A percentile compares a stretch with the other conserved stretches of the same genome.
phyloP scores from a whole-genome alignment of 2,888 invertebrate genomes.

The Myathropa florea region DNA sequence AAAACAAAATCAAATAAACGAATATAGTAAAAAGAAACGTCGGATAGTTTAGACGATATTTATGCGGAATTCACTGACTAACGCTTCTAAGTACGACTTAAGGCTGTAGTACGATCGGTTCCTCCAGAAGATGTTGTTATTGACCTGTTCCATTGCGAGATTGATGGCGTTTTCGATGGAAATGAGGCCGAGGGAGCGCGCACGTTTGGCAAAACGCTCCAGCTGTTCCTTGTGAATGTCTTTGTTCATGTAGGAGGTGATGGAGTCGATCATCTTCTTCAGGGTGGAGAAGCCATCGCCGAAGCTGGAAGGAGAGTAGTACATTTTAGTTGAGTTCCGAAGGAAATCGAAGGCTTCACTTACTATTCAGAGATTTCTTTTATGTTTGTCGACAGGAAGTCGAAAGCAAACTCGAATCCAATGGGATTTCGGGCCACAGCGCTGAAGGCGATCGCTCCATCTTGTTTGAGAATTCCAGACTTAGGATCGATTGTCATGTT shows the following conservation, averaged over 20 bases:
- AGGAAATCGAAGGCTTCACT: conserved; percentile 70
- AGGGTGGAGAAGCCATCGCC: conserved; percentile 83
- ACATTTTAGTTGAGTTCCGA: background rate
- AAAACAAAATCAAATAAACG: conserved; percentile 12
- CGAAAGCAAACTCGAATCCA: conserved; percentile 84
- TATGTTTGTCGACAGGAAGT: conserved; percentile 81
- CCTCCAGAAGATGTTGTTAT: conserved; percentile 80
- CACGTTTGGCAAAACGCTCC: conserved; percentile 76
- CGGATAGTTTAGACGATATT: conserved; percentile 76
- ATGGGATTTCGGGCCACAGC: conserved; percentile 83
- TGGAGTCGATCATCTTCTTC: conserved; percentile 82
- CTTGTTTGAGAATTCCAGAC: conserved; percentile 84
- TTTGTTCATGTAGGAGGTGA: conserved; percentile 83
- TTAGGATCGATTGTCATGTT: conserved; percentile 81
- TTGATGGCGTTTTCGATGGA: conserved; percentile 78
- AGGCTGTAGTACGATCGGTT: conserved; percentile 79
- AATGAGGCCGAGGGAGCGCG: conserved; percentile 77
- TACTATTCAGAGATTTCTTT: conserved; percentile 80
- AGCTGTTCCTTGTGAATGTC: conserved; percentile 80
- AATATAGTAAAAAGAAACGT: background rate
- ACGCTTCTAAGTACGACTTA: conserved; percentile 77
- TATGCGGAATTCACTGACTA: conserved; percentile 79
- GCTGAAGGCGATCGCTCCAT: conserved; percentile 83
- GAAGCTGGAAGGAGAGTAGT: conserved; percentile 77
- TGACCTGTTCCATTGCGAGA: conserved; percentile 79